Conservation (phyloP, 2,113 vertebrate species). For the Osmerus mordax region DNA sequence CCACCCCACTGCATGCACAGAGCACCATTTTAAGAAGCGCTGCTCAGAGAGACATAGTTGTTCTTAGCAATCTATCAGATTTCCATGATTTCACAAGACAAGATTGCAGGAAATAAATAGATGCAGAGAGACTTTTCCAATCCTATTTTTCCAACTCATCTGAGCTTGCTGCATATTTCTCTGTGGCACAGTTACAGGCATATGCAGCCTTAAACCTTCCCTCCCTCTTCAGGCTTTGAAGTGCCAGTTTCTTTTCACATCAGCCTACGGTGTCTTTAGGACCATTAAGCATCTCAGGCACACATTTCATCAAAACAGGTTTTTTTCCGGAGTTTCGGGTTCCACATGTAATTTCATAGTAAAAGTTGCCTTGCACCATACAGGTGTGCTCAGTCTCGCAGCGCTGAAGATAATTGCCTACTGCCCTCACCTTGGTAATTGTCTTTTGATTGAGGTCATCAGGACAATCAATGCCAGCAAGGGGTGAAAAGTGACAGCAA, state of each 20-base stretch:
- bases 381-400: constrained; percentile 81
- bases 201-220: constrained; percentile 17
- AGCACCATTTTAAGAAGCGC: no score
- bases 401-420: constrained; percentile 87
- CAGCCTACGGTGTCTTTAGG: constrained; percentile 30
- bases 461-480: constrained; percentile 84
- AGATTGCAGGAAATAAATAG: background rate
- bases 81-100: background rate
- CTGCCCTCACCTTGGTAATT: constrained; percentile 85
- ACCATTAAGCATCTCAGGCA: constrained; percentile 47
- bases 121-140: constrained; percentile 30
- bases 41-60: constrained; percentile 8
- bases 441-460: constrained; percentile 98
- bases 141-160: constrained; percentile 40
- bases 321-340: constrained; percentile 39
- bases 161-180: constrained; percentile 42
- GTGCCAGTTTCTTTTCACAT: constrained; percentile 45
- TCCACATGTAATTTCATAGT: constrained; percentile 73
- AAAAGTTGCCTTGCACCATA: constrained; percentile 79
- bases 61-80: no score
- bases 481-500: constrained; percentile 73
- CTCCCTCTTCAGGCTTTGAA: constrained; percentile 41
- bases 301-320: constrained; percentile 22
- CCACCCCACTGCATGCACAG: no score
- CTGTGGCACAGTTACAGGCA: constrained; percentile 15